A percentile compares a stretch with the other conserved stretches of the same genome.
Evolutionary conservation across 2,113 vertebrate species (phyloP).

Genomic region (Manacus vitellinus): DNA sequence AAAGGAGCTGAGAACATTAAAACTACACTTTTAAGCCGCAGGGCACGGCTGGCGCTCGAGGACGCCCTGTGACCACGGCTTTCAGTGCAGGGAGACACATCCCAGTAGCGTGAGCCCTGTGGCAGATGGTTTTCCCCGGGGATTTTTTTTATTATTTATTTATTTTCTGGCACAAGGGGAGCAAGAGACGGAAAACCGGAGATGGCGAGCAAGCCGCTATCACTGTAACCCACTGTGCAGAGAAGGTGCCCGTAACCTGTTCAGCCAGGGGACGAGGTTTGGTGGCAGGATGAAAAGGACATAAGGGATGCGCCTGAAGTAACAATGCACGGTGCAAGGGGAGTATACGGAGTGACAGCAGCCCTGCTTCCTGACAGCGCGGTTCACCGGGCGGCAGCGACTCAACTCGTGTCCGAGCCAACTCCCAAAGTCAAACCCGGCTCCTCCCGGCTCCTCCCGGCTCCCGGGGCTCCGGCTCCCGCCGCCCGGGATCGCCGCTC

Average conservation of each 20-base stretch:
- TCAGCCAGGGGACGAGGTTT: not conserved
- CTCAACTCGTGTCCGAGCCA: not conserved
- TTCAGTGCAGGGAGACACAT: not conserved
- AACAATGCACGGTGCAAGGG: not conserved
- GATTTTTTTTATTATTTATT: not conserved
- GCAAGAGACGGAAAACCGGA: not conserved
- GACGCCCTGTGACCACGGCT: not conserved
- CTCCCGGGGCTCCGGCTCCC: not conserved
- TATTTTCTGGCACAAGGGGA: not conserved
- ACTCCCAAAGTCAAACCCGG: not conserved
- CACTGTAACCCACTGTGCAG: not conserved
- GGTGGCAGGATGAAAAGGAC: not conserved
- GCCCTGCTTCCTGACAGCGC: not conserved
- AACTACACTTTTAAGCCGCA: constrained; percentile 20
- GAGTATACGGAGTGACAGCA: not conserved
- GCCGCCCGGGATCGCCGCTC: not conserved
- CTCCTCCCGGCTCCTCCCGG: not conserved
- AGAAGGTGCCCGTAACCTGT: not conserved
- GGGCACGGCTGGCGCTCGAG: not conserved
- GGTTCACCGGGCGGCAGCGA: not conserved
- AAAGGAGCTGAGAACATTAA: constrained; percentile 20
- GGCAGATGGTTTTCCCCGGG: not conserved
- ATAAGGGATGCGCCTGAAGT: not conserved
- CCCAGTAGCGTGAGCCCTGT: not conserved
- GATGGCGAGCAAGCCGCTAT: not conserved